phyloP scores from a whole-genome alignment of 2,113 vertebrate species.

The Neolamprologus variostigma region DNA sequence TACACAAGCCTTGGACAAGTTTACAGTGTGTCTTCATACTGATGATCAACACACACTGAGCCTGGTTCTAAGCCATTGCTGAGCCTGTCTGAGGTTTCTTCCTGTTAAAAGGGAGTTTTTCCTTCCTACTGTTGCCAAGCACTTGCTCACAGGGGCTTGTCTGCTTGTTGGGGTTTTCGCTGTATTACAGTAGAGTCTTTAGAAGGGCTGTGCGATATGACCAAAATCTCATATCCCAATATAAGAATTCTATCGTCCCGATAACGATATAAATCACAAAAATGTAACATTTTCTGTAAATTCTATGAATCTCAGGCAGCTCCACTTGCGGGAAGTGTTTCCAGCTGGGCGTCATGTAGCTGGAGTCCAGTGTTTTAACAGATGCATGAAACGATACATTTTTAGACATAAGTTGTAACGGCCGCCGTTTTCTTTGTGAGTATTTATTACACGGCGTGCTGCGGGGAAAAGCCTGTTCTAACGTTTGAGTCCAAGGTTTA shows the following conservation, averaged over 20 bases:
- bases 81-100: background rate
- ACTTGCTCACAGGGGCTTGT: background rate
- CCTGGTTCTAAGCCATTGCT: background rate
- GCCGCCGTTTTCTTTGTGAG: no score
- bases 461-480: no score
- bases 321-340: background rate
- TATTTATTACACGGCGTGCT: no score
- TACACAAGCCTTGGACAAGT: background rate
- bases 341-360: background rate
- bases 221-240: background rate
- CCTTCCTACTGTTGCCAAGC: background rate
- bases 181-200: background rate
- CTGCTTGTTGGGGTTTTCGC: background rate
- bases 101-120: background rate
- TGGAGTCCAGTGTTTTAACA: fast-evolving
- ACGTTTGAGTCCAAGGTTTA: no score
- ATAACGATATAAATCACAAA: no score
- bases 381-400: background rate
- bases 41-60: background rate
- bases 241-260: background rate
- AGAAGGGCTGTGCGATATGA: background rate
- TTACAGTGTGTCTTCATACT: background rate
- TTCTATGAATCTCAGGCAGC: no score
- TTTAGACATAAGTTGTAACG: no score
- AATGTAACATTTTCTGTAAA: no score